Conservation (phyloP, 2,888 invertebrate genomes). For the Clunio marinus region DNA sequence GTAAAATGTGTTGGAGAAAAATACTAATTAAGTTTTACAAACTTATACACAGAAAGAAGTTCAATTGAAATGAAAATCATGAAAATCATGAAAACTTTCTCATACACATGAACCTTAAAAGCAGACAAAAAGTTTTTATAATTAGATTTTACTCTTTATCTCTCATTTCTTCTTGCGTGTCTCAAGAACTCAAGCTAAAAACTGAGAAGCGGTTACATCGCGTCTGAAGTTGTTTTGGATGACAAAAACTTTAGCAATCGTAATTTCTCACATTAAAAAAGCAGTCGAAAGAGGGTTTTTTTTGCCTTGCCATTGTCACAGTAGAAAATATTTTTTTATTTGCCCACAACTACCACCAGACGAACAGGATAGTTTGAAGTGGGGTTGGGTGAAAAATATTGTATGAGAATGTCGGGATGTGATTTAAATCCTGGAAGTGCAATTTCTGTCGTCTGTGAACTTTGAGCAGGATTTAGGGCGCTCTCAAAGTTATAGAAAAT, state of each 20-base stretch:
- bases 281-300: conserved; percentile 1
- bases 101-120: background rate
- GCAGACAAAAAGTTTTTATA: background rate
- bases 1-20: background rate
- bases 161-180: background rate
- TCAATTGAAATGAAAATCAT: conserved; percentile 5
- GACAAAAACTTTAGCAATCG: background rate
- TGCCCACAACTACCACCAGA: background rate
- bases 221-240: background rate
- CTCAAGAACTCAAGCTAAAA: background rate
- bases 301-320: background rate
- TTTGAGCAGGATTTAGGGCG: background rate
- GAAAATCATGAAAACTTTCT: background rate
- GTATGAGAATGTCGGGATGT: background rate
- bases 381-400: background rate
- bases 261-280: background rate
- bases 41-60: background rate
- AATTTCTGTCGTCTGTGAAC: background rate
- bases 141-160: conserved; percentile 10
- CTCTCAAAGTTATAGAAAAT: background rate
- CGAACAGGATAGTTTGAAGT: conserved; percentile 3
- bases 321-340: background rate
- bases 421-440: conserved; percentile 30
- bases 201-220: background rate
- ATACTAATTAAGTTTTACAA: background rate